Conservation (phyloP, 2,888 invertebrate genomes). For the Coecobrya sp. region DNA sequence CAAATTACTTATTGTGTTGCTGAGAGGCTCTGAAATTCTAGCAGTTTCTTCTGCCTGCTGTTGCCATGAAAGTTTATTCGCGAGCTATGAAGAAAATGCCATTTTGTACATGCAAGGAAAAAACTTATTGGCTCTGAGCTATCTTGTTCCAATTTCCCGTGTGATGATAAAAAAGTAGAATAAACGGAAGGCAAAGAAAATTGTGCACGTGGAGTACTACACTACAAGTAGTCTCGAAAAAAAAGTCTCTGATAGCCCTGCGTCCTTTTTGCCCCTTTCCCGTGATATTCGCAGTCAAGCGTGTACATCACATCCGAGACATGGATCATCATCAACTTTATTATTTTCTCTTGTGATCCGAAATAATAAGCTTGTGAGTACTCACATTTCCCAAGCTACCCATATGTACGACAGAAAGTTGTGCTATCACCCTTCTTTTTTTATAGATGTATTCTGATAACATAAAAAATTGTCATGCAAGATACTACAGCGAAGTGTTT, state of each 20-base stretch:
- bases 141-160: conserved; percentile 73
- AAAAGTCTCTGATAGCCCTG: background rate
- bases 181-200: conserved; percentile 36
- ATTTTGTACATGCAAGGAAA: background rate
- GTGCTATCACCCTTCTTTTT: background rate
- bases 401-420: background rate
- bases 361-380: background rate
- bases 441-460: no score
- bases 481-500: background rate
- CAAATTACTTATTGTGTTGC: background rate
- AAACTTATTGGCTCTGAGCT: background rate
- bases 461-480: background rate
- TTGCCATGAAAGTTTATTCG: background rate
- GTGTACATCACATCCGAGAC: conserved; percentile 23
- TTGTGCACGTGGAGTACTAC: background rate
- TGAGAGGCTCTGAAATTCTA: background rate
- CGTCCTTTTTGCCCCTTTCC: background rate
- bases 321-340: conserved; percentile 4
- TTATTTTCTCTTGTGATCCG: background rate
- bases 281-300: background rate
- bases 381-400: background rate
- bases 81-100: background rate
- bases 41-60: background rate
- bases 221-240: background rate
- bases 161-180: conserved; percentile 23